Percentiles rank a stretch among this genome's conserved stretches.
Conservation (phyloP, 2,888 invertebrate genomes). For the Lasioglossum lativentre region DNA sequence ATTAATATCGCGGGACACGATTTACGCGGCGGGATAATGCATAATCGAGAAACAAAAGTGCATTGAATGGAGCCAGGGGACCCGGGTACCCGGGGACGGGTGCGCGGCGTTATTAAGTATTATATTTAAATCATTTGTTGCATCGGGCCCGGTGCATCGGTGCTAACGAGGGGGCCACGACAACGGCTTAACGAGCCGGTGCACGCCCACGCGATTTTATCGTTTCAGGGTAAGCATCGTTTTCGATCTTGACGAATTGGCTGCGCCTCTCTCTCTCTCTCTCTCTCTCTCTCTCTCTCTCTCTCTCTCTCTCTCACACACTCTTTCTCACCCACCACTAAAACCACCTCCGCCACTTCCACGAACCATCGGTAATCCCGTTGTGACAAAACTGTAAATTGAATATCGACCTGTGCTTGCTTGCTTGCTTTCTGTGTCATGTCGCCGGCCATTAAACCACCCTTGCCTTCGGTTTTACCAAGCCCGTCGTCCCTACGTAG, state of each 20-base stretch:
- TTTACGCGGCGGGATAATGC: constrained; percentile 62
- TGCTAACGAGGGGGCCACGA: constrained; percentile 68
- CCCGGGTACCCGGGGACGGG: constrained; percentile 6
- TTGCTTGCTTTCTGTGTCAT: constrained; percentile 70
- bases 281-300: neutral
- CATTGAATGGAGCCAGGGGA: constrained; percentile 31
- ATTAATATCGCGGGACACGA: constrained; percentile 67
- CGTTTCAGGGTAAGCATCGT: constrained; percentile 56
- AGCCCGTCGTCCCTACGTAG: neutral
- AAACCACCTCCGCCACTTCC: constrained; percentile 62
- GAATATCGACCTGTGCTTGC: constrained; percentile 80
- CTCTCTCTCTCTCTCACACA: too few species aligned
- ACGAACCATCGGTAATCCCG: constrained; percentile 71
- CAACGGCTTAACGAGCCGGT: constrained; percentile 64
- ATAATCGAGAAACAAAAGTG: constrained; percentile 57
- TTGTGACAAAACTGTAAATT: constrained; percentile 83
- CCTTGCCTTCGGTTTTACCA: neutral
- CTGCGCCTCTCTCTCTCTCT: constrained; percentile 16
- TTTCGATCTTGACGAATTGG: constrained; percentile 61
- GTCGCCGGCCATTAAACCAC: constrained; percentile 73
- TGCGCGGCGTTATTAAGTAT: constrained; percentile 64
- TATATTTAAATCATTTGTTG: constrained; percentile 64
- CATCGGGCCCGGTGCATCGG: constrained; percentile 30
- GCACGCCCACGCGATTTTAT: constrained; percentile 67
- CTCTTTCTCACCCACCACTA: neutral